A percentile compares a stretch with the other conserved stretches of the same genome.
Conservation (phyloP, 1,140 invertebrate genomes). For the Psix sp. region DNA sequence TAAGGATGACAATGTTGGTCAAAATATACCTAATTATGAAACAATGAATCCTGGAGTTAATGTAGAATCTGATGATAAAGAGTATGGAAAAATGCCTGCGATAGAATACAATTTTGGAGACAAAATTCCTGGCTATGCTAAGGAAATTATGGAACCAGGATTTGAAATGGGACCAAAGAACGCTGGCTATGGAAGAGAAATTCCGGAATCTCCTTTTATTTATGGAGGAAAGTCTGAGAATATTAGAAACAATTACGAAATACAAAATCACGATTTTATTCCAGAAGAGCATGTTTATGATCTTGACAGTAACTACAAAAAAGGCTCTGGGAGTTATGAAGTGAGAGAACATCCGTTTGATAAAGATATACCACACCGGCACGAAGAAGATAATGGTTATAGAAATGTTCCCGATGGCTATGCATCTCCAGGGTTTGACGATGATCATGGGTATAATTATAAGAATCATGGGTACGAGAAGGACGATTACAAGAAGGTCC, state of each 20-base stretch:
- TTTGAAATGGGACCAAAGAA: background rate
- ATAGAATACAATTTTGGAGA: conserved; percentile 12
- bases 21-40: conserved; percentile 9
- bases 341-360: too few relatives aligned
- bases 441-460: conserved; percentile 2
- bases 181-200: background rate
- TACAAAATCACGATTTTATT: too few relatives aligned
- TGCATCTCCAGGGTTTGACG: background rate
- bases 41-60: background rate
- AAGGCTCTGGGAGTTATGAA: too few relatives aligned
- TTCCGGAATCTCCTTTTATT: too few relatives aligned
- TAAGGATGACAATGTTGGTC: conserved; percentile 21
- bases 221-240: too few relatives aligned
- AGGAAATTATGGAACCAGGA: background rate
- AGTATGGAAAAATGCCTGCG: background rate
- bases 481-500: conserved; percentile 6
- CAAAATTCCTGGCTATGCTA: background rate
- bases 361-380: background rate
- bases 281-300: too few relatives aligned
- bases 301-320: too few relatives aligned
- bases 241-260: too few relatives aligned
- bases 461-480: conserved; percentile 3
- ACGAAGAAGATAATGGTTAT: background rate
- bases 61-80: background rate
- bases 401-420: conserved; percentile 5